A percentile compares a stretch with the other conserved stretches of the same genome.
Conservation (phyloP, 2,113 vertebrate species). For the Morone chrysops region DNA sequence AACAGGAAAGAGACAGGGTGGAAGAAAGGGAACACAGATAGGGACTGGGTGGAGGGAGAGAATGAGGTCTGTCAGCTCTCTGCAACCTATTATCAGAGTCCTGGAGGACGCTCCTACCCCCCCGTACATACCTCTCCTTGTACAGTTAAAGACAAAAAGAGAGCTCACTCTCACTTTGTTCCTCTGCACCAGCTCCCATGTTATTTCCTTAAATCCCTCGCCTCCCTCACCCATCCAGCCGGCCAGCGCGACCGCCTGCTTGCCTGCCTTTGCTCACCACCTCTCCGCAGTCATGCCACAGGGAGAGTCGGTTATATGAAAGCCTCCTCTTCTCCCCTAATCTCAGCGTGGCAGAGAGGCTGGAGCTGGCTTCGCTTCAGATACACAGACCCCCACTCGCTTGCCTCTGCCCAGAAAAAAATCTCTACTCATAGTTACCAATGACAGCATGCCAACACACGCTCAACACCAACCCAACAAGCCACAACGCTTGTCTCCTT, state of each 20-base stretch:
- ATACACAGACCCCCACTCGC: constrained; percentile 54
- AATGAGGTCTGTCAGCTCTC: constrained; percentile 53
- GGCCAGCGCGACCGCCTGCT: neutral
- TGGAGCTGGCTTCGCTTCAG: constrained; percentile 66
- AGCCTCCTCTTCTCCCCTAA: constrained; percentile 69
- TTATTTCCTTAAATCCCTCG: constrained; percentile 48
- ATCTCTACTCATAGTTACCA: constrained; percentile 51
- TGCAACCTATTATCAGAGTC: constrained; percentile 56
- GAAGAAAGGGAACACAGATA: constrained; percentile 35
- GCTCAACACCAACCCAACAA: constrained; percentile 39
- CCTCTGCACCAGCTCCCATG: constrained; percentile 35
- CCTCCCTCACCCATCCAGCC: constrained; percentile 21
- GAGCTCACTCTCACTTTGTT: constrained; percentile 33
- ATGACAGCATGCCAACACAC: constrained; percentile 45
- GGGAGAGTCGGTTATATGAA: constrained; percentile 68
- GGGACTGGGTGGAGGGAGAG: constrained; percentile 15
- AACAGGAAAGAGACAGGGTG: constrained; percentile 21
- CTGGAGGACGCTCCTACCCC: constrained; percentile 30
- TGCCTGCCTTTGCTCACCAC: neutral
- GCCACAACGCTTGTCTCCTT: constrained; percentile 17
- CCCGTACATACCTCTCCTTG: constrained; percentile 22
- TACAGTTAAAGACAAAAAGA: constrained; percentile 50
- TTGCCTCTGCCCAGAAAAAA: constrained; percentile 65
- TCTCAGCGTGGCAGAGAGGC: constrained; percentile 65
- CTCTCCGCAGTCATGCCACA: constrained; percentile 48